These are phyloP conservation scores for Bedellia somnulentella DNA, from an alignment of 2,888 invertebrate species.

Conservation along the genomic window DNA sequence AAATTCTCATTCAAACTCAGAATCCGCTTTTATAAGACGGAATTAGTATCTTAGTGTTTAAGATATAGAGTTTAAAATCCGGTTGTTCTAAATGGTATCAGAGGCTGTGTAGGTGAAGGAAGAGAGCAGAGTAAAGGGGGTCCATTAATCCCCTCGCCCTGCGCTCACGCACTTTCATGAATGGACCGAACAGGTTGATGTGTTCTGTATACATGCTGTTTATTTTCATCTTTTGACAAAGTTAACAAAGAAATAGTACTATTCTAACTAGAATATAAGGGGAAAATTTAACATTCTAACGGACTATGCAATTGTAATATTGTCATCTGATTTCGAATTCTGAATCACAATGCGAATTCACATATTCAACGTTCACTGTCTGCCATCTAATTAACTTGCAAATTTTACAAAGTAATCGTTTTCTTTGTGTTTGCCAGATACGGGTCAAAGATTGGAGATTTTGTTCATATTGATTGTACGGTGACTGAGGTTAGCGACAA, in stretches of 20 bases:
- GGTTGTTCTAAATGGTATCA: slow-evolving; percentile 1
- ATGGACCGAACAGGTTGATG: slow-evolving; percentile 60
- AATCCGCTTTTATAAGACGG: not conserved
- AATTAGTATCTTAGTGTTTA: not conserved
- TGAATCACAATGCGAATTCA: slow-evolving; percentile 1
- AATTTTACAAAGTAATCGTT: slow-evolving; percentile 30
- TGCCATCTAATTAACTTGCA: too few relatives aligned
- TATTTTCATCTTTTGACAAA: slow-evolving; percentile 7
- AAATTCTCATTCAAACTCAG: not conserved
- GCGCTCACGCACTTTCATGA: slow-evolving; percentile 62
- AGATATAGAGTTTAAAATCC: not conserved
- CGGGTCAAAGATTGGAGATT: slow-evolving; percentile 23
- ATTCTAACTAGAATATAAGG: too few relatives aligned
- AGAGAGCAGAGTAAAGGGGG: slow-evolving; percentile 34
- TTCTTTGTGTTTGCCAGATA: slow-evolving; percentile 30
- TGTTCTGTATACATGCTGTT: slow-evolving; percentile 40
- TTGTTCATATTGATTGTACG: slow-evolving; percentile 11
- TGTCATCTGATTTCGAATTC: not conserved
- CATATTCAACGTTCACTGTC: slow-evolving; percentile 16
- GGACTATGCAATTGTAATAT: not conserved
- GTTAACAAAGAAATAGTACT: too few relatives aligned
- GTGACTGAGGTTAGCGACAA: too few relatives aligned
- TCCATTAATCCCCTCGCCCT: slow-evolving; percentile 61
- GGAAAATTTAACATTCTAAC: not conserved
- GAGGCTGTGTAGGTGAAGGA: slow-evolving; percentile 19